Conservation (phyloP, 1,140 invertebrate species). For the Drosophila gunungcola region DNA sequence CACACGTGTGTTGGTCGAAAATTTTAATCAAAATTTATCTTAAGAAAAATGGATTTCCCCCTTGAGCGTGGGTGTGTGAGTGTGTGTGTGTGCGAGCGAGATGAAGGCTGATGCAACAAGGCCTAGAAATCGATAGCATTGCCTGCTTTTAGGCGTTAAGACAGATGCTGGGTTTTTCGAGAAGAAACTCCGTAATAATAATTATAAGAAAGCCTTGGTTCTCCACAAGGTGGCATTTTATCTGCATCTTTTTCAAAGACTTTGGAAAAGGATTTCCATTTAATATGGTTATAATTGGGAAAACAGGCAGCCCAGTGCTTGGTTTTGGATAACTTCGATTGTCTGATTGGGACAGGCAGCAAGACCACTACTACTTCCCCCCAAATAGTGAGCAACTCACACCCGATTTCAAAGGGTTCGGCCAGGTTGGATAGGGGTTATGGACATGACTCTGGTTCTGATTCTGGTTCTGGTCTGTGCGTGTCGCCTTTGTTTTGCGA, state of each 20-base stretch:
- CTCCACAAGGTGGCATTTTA: constrained; percentile 20
- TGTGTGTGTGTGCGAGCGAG: constrained; percentile 48
- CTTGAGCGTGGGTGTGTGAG: background rate
- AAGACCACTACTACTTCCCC: background rate
- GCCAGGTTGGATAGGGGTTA: constrained; percentile 16
- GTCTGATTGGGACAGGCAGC: constrained; percentile 29
- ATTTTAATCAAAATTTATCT: constrained; percentile 82
- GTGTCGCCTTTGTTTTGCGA: constrained; percentile 78
- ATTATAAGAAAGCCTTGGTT: constrained; percentile 50
- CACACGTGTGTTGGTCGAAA: constrained; percentile 65
- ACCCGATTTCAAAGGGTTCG: constrained; percentile 30
- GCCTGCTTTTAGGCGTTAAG: constrained; percentile 70
- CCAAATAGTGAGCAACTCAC: constrained; percentile 45
- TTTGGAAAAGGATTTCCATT: background rate
- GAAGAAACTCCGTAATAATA: constrained; percentile 54
- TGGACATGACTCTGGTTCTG: constrained; percentile 19
- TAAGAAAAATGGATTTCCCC: constrained; percentile 73
- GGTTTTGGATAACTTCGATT: constrained; percentile 46
- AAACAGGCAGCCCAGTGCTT: background rate
- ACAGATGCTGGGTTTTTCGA: constrained; percentile 35
- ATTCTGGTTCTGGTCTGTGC: constrained; percentile 62
- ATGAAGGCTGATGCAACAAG: constrained; percentile 53
- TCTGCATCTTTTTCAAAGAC: too few species aligned
- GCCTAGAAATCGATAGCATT: constrained; percentile 64
- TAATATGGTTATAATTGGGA: constrained; percentile 1